Conservation (phyloP, 2,888 invertebrate species). For the Frankliniella fusca region DNA sequence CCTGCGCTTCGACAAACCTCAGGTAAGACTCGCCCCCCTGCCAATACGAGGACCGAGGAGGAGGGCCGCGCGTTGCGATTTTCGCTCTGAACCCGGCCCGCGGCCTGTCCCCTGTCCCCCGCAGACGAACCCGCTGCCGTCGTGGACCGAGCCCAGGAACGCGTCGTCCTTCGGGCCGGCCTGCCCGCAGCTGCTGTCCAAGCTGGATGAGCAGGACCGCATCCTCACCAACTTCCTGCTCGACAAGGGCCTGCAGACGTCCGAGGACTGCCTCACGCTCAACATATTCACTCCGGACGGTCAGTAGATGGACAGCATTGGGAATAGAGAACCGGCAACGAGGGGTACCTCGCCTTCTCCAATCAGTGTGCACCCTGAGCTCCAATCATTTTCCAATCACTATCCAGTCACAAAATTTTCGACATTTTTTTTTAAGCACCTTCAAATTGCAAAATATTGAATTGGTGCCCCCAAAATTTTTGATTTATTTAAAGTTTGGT, state of each 20-base stretch:
- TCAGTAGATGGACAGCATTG: constrained; percentile 48
- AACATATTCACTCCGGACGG: constrained; percentile 77
- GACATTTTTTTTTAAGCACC: too few species aligned
- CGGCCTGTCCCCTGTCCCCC: too few species aligned
- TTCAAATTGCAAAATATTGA: too few species aligned
- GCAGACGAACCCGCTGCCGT: constrained; percentile 61
- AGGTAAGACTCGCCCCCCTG: neutral
- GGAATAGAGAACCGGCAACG: neutral
- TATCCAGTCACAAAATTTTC: too few species aligned
- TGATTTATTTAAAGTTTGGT: too few species aligned
- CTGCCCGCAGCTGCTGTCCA: constrained; percentile 61
- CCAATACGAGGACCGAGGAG: neutral
- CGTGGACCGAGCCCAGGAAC: constrained; percentile 69
- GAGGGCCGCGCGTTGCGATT: neutral
- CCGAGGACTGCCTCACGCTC: constrained; percentile 72
- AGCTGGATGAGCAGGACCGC: constrained; percentile 38
- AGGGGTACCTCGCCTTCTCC: too few species aligned
- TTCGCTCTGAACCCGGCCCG: neutral
- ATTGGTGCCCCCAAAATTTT: too few species aligned
- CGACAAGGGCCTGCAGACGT: constrained; percentile 38
- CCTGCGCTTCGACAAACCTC: constrained; percentile 54
- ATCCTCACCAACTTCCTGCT: constrained; percentile 35
- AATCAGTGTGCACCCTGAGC: too few species aligned
- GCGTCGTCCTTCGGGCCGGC: constrained; percentile 65
- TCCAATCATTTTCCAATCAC: too few species aligned